phyloP scores from a whole-genome alignment of 2,113 vertebrate species.

The Caranx melampygus region DNA sequence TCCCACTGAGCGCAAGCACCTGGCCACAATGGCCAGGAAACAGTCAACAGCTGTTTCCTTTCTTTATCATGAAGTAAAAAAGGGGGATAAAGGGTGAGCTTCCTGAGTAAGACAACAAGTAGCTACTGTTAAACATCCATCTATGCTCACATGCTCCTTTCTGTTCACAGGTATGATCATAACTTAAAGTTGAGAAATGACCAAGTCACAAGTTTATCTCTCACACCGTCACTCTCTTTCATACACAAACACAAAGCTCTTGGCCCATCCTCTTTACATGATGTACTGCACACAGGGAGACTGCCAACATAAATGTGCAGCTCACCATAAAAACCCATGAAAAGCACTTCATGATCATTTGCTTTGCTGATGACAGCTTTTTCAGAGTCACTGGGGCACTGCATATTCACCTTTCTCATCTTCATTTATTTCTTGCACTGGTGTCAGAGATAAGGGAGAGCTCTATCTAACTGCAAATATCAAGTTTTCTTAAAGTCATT shows the following conservation, averaged over 20 bases:
- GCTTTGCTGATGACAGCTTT: constrained; percentile 38
- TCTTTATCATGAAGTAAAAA: no score
- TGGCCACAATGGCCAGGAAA: no score
- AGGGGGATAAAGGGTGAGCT: no score
- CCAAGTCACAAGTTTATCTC: not conserved
- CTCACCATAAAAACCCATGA: constrained; percentile 1
- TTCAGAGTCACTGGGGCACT: constrained; percentile 16
- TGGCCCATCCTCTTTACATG: not conserved
- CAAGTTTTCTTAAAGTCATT: not conserved
- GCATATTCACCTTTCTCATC: constrained; percentile 12
- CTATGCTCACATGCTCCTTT: not conserved
- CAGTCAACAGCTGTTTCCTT: no score
- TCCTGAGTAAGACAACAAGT: not conserved
- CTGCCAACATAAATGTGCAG: constrained; percentile 12
- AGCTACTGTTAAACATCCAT: not conserved
- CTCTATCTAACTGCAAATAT: not conserved
- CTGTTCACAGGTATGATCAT: not conserved
- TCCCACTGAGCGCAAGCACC: no score
- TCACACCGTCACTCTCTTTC: not conserved
- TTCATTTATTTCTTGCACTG: constrained; percentile 28
- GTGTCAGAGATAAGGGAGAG: not conserved
- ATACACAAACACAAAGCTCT: not conserved
- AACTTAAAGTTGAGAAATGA: not conserved
- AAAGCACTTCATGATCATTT: constrained; percentile 34
- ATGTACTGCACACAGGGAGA: constrained; percentile 25